These are phyloP conservation scores for Pangasius macronema DNA, from an alignment of 2,797 vertebrate species.

Conservation along the genomic window DNA sequence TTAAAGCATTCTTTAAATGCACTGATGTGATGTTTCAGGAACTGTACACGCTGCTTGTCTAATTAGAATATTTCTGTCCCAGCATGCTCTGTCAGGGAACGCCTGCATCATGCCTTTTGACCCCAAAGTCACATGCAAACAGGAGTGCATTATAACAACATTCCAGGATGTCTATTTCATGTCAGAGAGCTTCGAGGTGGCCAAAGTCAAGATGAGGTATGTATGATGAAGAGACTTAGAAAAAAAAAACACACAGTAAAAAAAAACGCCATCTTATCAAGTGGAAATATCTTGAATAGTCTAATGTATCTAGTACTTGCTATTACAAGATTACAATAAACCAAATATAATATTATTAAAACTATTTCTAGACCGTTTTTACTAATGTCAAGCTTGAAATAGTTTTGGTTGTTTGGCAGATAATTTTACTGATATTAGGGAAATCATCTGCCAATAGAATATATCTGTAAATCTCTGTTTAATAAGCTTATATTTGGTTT, in stretches of 20 bases:
- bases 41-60: background rate
- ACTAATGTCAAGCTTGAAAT: background rate
- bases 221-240: background rate
- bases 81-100: conserved; percentile 94
- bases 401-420: background rate
- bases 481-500: background rate
- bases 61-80: conserved; percentile 55
- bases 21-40: background rate
- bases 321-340: background rate
- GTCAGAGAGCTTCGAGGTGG: conserved; percentile 97
- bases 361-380: background rate
- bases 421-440: background rate
- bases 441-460: background rate
- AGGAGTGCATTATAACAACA: conserved; percentile 97
- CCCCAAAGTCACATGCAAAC: conserved; percentile 88
- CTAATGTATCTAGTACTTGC: background rate
- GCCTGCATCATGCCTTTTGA: conserved; percentile 91
- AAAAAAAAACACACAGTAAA: background rate
- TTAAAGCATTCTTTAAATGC: background rate
- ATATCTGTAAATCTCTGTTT: background rate
- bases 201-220: conserved; percentile 97
- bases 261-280: background rate
- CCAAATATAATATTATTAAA: background rate
- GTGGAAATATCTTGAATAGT: background rate
- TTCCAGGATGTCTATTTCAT: conserved; percentile 98